Conservation (phyloP, 1,140 invertebrate genomes). For the Venustaconcha ellipsiformis region DNA sequence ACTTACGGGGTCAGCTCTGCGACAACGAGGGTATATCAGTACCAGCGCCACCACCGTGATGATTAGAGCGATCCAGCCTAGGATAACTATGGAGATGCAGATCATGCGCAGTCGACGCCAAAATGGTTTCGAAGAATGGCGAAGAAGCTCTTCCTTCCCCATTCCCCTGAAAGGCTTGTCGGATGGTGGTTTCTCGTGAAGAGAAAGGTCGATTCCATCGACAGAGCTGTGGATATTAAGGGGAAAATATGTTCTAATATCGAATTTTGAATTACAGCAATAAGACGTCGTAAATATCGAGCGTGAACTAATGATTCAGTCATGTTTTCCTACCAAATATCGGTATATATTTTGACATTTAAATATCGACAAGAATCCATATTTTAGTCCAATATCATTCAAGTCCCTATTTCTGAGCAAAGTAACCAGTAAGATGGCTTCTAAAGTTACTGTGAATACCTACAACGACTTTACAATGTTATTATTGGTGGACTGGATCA, state of each 20-base stretch:
- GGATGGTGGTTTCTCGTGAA: constrained; percentile 2
- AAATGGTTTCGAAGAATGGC: constrained; percentile 31
- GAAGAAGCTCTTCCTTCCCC: constrained; percentile 31
- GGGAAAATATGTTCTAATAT: not conserved
- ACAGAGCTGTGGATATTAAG: not conserved
- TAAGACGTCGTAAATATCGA: no score
- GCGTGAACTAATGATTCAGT: no score
- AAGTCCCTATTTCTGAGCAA: no score
- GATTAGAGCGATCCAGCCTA: constrained; percentile 49
- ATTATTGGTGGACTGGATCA: no score
- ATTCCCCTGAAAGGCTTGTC: constrained; percentile 25
- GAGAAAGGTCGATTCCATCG: constrained; percentile 1
- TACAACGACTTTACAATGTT: no score
- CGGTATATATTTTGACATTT: no score
- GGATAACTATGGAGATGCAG: constrained; percentile 45
- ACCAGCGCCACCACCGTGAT: constrained; percentile 52
- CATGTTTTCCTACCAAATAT: no score
- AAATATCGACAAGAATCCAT: no score
- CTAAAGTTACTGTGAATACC: no score
- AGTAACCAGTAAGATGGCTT: no score
- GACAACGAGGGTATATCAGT: constrained; percentile 47
- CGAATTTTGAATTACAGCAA: no score
- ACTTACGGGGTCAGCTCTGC: constrained; percentile 46
- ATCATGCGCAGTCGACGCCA: constrained; percentile 33
- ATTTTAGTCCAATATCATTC: no score